Conservation (phyloP, 2,888 invertebrate species). For the Drosophila fungiperda region DNA sequence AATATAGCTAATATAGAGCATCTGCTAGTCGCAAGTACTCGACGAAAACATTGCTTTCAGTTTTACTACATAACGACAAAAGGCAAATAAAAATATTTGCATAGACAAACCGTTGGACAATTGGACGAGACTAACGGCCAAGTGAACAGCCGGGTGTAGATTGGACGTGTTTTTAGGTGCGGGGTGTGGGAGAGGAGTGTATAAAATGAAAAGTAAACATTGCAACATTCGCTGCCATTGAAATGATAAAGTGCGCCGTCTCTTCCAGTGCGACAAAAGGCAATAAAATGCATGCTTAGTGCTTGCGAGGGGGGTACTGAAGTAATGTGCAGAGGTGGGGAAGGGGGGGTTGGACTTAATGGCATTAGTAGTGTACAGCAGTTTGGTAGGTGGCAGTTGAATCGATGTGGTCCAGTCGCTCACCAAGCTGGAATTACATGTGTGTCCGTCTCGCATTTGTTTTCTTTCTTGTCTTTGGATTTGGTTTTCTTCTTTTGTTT, state of each 20-base stretch:
- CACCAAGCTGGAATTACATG: conserved; percentile 53
- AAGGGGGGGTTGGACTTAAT: conserved; percentile 43
- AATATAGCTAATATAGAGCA: conserved; percentile 6
- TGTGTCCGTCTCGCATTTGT: conserved; percentile 44
- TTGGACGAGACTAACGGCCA: conserved; percentile 64
- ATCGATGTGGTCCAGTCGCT: conserved; percentile 42
- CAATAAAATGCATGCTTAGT: conserved; percentile 81
- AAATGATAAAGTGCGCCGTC: conserved; percentile 77
- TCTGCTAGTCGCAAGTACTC: neutral
- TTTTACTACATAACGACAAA: conserved; percentile 61
- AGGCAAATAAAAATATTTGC: conserved; percentile 82
- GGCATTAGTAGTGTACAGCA: conserved; percentile 55
- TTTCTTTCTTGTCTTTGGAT: conserved; percentile 14
- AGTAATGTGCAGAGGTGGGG: neutral
- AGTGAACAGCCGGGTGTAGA: conserved; percentile 61
- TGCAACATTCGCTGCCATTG: conserved; percentile 67
- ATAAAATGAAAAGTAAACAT: conserved; percentile 81
- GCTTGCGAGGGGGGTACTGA: conserved; percentile 22
- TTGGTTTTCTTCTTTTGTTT: neutral
- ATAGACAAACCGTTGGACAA: conserved; percentile 76
- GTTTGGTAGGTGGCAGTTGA: conserved; percentile 27
- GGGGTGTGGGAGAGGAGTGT: conserved; percentile 15
- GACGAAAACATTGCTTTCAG: conserved; percentile 8
- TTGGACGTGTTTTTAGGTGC: conserved; percentile 17
- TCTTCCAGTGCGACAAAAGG: conserved; percentile 66